phyloP scores from a whole-genome alignment of 1,140 invertebrate genomes.

The Orius laevigatus region DNA sequence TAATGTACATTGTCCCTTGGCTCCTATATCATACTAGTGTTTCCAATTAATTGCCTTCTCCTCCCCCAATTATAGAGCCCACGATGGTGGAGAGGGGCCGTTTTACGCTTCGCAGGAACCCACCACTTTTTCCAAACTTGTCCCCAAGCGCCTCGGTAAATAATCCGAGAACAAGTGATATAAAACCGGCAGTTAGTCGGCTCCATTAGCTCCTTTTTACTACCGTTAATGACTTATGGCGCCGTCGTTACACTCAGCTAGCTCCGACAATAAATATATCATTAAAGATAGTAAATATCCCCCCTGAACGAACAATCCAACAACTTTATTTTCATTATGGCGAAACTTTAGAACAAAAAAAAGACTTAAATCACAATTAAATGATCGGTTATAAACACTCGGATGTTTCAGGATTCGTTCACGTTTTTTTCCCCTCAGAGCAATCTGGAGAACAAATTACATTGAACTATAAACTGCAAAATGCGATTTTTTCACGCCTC shows the following conservation, averaged over 20 bases:
- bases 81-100: not conserved
- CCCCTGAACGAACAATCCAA: too few species aligned
- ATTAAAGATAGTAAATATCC: not conserved
- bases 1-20: constrained; percentile 11
- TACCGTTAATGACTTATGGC: constrained; percentile 8
- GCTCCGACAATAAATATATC: constrained; percentile 5
- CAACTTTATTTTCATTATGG: too few species aligned
- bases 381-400: too few species aligned
- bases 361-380: too few species aligned
- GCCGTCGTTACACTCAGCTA: not conserved
- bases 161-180: constrained; percentile 2
- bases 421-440: too few species aligned
- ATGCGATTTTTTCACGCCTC: too few species aligned
- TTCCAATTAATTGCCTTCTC: constrained; percentile 7
- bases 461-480: too few species aligned
- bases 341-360: too few species aligned
- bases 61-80: not conserved
- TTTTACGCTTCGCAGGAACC: not conserved
- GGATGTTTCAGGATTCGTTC: too few species aligned
- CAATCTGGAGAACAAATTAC: too few species aligned
- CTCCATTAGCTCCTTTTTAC: constrained; percentile 7
- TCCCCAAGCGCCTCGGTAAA: constrained; percentile 1
- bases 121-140: not conserved
- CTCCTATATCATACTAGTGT: constrained; percentile 9
- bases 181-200: constrained; percentile 2